Percentiles rank a stretch among this genome's conserved stretches.
These are phyloP conservation scores for Drosophila kurseongensis DNA, from an alignment of 1,140 invertebrate genomes.

Conservation along the genomic window DNA sequence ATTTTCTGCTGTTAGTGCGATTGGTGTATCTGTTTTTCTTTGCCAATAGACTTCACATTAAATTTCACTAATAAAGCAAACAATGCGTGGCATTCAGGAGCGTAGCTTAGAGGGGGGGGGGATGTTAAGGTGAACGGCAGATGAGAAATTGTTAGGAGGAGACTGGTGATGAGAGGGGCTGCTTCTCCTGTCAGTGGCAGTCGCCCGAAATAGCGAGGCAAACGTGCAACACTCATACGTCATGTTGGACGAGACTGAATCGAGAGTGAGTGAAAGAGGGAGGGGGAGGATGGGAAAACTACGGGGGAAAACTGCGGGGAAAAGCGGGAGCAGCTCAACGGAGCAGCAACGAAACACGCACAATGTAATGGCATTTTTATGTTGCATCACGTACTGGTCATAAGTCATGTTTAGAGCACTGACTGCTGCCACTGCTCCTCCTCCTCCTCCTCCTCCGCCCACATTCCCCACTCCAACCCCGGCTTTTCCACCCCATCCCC, in stretches of 20 bases:
- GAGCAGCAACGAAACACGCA: slow-evolving; percentile 62
- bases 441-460: slow-evolving; percentile 7
- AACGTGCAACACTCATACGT: slow-evolving; percentile 81
- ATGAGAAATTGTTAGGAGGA: slow-evolving; percentile 65
- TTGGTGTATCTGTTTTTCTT: slow-evolving; percentile 18
- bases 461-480: not conserved
- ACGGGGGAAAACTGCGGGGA: not conserved
- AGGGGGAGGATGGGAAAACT: slow-evolving; percentile 3
- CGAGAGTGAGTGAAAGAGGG: slow-evolving; percentile 26
- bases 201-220: slow-evolving; percentile 60
- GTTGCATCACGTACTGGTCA: slow-evolving; percentile 84
- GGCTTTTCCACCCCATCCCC: not conserved
- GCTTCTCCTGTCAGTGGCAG: slow-evolving; percentile 63
- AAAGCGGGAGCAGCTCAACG: slow-evolving; percentile 2
- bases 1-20: slow-evolving; percentile 7
- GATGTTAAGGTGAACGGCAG: slow-evolving; percentile 60
- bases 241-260: slow-evolving; percentile 62
- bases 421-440: slow-evolving; percentile 45
- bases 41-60: slow-evolving; percentile 67
- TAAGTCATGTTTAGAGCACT: slow-evolving; percentile 84
- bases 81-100: slow-evolving; percentile 60
- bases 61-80: slow-evolving; percentile 81
- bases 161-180: not conserved
- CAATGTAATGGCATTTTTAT: slow-evolving; percentile 84
- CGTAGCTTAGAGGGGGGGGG: not conserved